phyloP scores from a whole-genome alignment of 92 coral and sea anemone genomes.

The Pocillopora meandrina region DNA sequence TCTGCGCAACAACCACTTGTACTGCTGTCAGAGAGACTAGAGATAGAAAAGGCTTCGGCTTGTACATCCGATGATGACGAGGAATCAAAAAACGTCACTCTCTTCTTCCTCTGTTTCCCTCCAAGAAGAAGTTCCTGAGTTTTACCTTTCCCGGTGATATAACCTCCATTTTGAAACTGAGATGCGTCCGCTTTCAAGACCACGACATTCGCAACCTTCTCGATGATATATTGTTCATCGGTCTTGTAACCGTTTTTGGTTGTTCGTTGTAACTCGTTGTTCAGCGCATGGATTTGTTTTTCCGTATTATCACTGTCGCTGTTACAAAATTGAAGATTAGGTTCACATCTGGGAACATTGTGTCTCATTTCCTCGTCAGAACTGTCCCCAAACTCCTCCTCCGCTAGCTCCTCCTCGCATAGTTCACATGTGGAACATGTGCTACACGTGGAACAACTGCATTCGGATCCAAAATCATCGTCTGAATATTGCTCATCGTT shows the following conservation, averaged over 20 bases:
- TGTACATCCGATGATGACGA: slow-evolving; percentile 64
- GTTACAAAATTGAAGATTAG: not conserved
- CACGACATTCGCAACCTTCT: slow-evolving; percentile 32
- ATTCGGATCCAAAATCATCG: slow-evolving; percentile 45
- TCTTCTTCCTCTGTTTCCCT: slow-evolving; percentile 50
- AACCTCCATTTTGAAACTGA: slow-evolving; percentile 40
- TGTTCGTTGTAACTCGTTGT: not conserved
- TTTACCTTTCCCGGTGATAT: not conserved
- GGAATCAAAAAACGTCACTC: slow-evolving; percentile 72
- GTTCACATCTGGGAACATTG: slow-evolving; percentile 5
- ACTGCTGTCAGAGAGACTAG: slow-evolving; percentile 45
- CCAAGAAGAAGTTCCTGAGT: slow-evolving; percentile 37
- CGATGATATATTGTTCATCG: slow-evolving; percentile 25
- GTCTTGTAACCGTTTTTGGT: slow-evolving; percentile 22
- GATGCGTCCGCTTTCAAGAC: slow-evolving; percentile 37
- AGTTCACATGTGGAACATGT: slow-evolving; percentile 61
- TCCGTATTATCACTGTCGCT: not conserved
- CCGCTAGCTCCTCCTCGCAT: slow-evolving; percentile 22
- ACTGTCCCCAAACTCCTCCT: slow-evolving; percentile 30
- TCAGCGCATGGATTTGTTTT: not conserved
- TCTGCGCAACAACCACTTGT: slow-evolving; percentile 39
- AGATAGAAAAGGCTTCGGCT: slow-evolving; percentile 32
- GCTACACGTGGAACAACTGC: slow-evolving; percentile 83
- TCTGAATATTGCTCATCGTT: slow-evolving; percentile 35
- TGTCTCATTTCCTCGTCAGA: slow-evolving; percentile 21